Conservation (phyloP, 2,797 vertebrate genomes). For the Argya squamiceps region DNA sequence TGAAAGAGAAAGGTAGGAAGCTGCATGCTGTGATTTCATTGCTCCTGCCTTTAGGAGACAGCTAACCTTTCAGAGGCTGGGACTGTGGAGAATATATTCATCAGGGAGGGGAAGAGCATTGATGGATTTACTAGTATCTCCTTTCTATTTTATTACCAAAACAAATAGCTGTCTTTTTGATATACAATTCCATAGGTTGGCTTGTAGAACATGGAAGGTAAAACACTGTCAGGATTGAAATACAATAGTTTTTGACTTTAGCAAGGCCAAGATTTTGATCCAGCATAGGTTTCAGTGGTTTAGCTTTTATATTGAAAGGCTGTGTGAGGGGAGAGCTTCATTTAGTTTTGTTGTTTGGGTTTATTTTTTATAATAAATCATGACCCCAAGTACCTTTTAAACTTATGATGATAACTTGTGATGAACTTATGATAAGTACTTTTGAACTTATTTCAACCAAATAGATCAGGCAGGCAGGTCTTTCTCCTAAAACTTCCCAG, state of each 20-base stretch:
- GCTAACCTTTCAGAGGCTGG: not conserved
- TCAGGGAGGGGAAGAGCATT: not conserved
- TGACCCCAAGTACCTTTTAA: not conserved
- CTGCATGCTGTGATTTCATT: not conserved
- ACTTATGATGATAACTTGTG: not conserved
- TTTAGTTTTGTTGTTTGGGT: not conserved
- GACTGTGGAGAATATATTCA: constrained; percentile 8
- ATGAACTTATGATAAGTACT: not conserved
- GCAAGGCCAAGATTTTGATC: not conserved
- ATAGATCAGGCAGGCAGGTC: not conserved
- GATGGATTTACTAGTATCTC: constrained; percentile 35
- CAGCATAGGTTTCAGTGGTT: not conserved
- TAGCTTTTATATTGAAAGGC: not conserved
- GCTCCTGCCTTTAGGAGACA: not conserved
- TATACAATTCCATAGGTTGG: not conserved
- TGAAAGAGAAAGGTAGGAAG: not conserved
- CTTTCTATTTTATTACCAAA: constrained; percentile 49
- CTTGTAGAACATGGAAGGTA: not conserved
- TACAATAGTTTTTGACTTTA: not conserved
- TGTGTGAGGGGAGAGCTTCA: no score
- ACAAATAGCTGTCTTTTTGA: constrained; percentile 48
- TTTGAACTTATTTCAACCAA: not conserved
- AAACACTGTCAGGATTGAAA: constrained; percentile 25
- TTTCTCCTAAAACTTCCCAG: not conserved
- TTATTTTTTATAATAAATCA: not conserved